Percentiles rank a stretch among this genome's conserved stretches.
Evolutionary conservation across 2,888 invertebrate species (phyloP).

Genomic region (Ichneumon xanthorius): DNA sequence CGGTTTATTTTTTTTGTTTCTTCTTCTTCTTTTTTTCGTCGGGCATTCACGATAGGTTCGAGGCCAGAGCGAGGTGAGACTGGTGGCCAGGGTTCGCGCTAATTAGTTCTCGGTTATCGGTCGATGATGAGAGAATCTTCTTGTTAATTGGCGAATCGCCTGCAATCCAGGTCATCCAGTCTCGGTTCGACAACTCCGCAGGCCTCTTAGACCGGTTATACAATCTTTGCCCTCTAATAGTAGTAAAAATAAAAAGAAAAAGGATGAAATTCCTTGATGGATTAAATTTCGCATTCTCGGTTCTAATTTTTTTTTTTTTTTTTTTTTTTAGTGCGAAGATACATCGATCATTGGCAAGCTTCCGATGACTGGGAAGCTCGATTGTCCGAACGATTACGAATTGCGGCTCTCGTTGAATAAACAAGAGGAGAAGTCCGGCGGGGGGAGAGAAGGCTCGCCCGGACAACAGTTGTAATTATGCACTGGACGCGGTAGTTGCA

Average conservation of each 20-base stretch:
- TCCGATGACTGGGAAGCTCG: background rate
- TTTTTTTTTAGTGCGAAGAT: background rate
- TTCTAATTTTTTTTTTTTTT: background rate
- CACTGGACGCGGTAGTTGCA: slow-evolving; percentile 27
- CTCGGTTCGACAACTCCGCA: background rate
- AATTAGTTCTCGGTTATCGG: slow-evolving; percentile 58
- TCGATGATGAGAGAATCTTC: slow-evolving; percentile 56
- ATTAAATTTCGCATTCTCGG: background rate
- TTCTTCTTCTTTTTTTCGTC: slow-evolving; percentile 7
- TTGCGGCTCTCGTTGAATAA: slow-evolving; percentile 18
- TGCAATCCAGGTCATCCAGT: slow-evolving; percentile 28
- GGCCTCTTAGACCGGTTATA: background rate
- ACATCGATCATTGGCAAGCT: background rate
- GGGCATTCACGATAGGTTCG: slow-evolving; percentile 20
- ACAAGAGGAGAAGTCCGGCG: background rate
- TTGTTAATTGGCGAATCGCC: slow-evolving; percentile 51
- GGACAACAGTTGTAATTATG: slow-evolving; percentile 42
- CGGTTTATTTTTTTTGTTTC: slow-evolving; percentile 10
- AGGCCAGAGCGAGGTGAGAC: background rate
- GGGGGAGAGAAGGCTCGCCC: background rate
- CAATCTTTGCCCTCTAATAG: too few relatives aligned
- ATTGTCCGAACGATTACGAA: slow-evolving; percentile 25
- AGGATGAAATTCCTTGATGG: background rate
- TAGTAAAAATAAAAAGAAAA: background rate
- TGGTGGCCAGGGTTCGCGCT: slow-evolving; percentile 18